Conservation (phyloP, 1,140 invertebrate genomes). For the Dreissena polymorpha region DNA sequence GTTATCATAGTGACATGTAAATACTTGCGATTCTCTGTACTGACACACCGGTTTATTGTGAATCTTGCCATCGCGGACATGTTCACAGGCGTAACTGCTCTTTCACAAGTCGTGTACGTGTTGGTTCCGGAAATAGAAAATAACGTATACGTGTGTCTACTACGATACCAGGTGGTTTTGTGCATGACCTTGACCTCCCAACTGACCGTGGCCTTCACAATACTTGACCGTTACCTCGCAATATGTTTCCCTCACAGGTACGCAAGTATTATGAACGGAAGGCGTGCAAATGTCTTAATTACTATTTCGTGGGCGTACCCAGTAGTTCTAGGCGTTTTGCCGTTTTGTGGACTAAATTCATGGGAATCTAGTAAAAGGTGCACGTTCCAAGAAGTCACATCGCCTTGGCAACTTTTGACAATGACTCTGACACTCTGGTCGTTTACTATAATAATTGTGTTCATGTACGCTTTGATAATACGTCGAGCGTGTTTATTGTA, state of each 20-base stretch:
- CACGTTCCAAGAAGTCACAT: conserved; percentile 16
- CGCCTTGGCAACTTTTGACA: conserved; percentile 7
- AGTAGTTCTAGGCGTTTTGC: neutral
- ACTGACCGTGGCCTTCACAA: conserved; percentile 51
- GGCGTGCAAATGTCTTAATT: conserved; percentile 18
- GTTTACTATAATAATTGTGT: conserved; percentile 36
- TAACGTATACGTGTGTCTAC: conserved; percentile 33
- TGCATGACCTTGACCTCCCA: conserved; percentile 50
- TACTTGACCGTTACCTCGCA: conserved; percentile 57
- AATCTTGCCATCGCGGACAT: conserved; percentile 58
- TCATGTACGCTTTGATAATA: conserved; percentile 56
- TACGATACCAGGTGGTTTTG: conserved; percentile 47
- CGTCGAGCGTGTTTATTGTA: conserved; percentile 45
- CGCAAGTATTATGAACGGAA: conserved; percentile 35
- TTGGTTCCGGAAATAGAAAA: conserved; percentile 32
- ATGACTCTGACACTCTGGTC: conserved; percentile 28
- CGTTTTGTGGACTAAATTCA: conserved; percentile 49
- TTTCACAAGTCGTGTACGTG: conserved; percentile 54
- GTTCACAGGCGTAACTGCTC: conserved; percentile 44
- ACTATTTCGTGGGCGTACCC: conserved; percentile 34
- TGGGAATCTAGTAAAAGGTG: conserved; percentile 39
- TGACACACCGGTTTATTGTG: conserved; percentile 58
- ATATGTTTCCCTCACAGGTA: conserved; percentile 54
- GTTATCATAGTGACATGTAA: conserved; percentile 56
- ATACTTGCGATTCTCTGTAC: conserved; percentile 39